Evolutionary conservation across 1,140 invertebrate genomes (phyloP), one percentile per base, ranked within the genome.

Genomic region (Danaus melanippus): DNA sequence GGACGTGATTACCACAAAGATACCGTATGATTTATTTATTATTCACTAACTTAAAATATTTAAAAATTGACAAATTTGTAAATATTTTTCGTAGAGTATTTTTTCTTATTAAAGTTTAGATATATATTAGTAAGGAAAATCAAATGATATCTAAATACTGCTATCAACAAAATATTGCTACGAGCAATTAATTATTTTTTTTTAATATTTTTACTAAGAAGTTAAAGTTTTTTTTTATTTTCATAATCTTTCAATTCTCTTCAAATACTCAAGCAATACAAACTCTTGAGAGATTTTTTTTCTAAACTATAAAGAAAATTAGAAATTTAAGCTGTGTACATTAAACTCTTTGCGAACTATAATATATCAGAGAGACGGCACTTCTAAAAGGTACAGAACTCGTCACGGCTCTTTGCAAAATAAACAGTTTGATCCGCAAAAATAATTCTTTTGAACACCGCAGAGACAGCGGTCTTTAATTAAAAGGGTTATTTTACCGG

Each of bases 11-110:
- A 76, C 69, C 62, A 67, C 72, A 69, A 69, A 67, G 63, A 65
- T 65, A 65, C 62, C 46, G 56, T 61, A 74, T 79, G 74, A 79
- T 79, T 81, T 80, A 85, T 85, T 74, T 72, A 73, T 76, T 67
- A 71, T 60, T 61, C 58, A 12, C 53, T 53, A 48, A 52, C 51
- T 60, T n/a, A n/a, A n/a, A n/a, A n/a, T n/a, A n/a, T n/a, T n/a
- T n/a, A n/a, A 55, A 60, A 60, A 53, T 61, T 64, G 57, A 53
- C 57, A 54, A 53, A 60, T 56, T 60, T 60, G 52, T 52, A 53
- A 55, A 60, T 56, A 60, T 57, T 42, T n/a, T 32, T 32, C 21
- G 21, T 32, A 32, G 21, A 32, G 21, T 32, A 32, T 32, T 32
- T 32, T 8, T 32, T 0, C 6, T 32, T 32, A 32, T 32, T 4